Conservation (phyloP, 1,140 invertebrate genomes). For the Pseudomyrmex gracilis region DNA sequence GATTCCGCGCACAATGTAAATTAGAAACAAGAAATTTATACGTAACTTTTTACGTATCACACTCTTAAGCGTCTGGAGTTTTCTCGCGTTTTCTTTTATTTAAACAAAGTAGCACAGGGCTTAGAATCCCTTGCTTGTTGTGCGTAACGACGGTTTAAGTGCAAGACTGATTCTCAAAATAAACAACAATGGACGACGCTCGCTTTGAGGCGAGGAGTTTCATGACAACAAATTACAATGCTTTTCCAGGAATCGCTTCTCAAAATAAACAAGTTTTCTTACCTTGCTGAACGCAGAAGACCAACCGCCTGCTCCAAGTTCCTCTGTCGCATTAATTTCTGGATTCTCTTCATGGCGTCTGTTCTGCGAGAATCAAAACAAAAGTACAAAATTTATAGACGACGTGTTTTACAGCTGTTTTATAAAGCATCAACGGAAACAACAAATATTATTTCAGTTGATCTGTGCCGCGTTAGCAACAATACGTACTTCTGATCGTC, state of each 20-base stretch:
- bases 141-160: neutral
- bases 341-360: slow-evolving; percentile 95
- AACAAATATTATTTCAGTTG: neutral
- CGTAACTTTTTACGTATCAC: neutral
- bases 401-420: neutral
- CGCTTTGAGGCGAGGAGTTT: neutral
- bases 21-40: slow-evolving; percentile 9
- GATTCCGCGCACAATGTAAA: too few relatives aligned
- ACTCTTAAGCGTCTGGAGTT: neutral
- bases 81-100: neutral
- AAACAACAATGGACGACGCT: slow-evolving; percentile 50
- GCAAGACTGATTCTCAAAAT: slow-evolving; percentile 47
- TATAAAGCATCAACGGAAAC: slow-evolving; percentile 13
- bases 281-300: slow-evolving; percentile 94
- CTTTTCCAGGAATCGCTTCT: slow-evolving; percentile 14
- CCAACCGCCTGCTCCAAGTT: slow-evolving; percentile 92
- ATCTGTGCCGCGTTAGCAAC: neutral
- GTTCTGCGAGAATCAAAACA: slow-evolving; percentile 86
- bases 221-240: slow-evolving; percentile 13
- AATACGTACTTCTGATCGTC: slow-evolving; percentile 94
- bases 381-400: neutral
- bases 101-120: neutral
- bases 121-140: neutral
- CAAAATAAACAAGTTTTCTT: slow-evolving; percentile 76
- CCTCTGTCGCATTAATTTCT: slow-evolving; percentile 90